Evolutionary conservation across 1,140 invertebrate genomes (phyloP).

Genomic region (Leptonema lineaticorne): DNA sequence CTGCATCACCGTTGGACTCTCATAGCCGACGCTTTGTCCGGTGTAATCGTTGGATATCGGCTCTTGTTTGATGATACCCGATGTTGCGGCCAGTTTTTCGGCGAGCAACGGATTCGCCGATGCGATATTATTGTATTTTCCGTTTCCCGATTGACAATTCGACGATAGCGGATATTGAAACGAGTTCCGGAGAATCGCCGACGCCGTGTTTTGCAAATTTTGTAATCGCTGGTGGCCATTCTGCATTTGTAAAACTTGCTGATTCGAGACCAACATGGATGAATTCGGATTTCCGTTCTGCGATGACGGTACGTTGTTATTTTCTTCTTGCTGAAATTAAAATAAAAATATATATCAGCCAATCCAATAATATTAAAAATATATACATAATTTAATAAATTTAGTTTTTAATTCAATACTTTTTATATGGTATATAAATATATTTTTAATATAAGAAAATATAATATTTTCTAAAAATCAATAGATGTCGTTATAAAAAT

Average conservation of each 20-base stretch:
- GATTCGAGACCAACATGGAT: slow-evolving; percentile 25
- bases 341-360: slow-evolving; percentile 33
- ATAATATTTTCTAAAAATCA: no score
- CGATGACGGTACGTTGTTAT: slow-evolving; percentile 53
- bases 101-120: slow-evolving; percentile 79
- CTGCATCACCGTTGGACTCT: slow-evolving; percentile 54
- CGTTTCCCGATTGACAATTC: slow-evolving; percentile 50
- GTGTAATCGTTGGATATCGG: slow-evolving; percentile 54
- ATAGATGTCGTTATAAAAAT: background rate
- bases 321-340: slow-evolving; percentile 54
- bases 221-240: slow-evolving; percentile 53
- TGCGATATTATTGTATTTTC: slow-evolving; percentile 77
- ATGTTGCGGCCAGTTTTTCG: slow-evolving; percentile 59
- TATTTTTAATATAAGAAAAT: no score
- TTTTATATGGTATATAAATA: no score
- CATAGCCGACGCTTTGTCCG: slow-evolving; percentile 55
- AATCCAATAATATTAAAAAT: no score
- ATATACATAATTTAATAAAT: no score
- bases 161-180: slow-evolving; percentile 32
- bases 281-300: slow-evolving; percentile 44
- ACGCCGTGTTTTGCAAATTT: slow-evolving; percentile 50
- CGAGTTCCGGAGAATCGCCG: slow-evolving; percentile 39
- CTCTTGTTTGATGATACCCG: slow-evolving; percentile 58
- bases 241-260: slow-evolving; percentile 45
- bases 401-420: no score